Conservation (phyloP, 1,140 invertebrate species). For the Bombus polaris region DNA sequence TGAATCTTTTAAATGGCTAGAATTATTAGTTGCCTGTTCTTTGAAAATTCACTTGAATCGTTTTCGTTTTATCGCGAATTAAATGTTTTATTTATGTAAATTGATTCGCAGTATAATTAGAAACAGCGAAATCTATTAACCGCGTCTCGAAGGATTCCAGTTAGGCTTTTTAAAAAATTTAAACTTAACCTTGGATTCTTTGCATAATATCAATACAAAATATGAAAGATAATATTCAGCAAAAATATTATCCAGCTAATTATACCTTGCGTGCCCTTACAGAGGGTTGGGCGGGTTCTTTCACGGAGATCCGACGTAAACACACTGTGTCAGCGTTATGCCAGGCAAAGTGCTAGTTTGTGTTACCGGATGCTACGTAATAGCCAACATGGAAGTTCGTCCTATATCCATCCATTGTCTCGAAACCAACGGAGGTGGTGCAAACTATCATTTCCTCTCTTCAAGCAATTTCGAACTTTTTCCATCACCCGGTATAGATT, state of each 20-base stretch:
- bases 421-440: slow-evolving; percentile 39
- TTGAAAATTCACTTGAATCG: not conserved
- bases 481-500: not conserved
- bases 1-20: not conserved
- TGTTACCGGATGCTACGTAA: slow-evolving; percentile 77
- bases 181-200: not conserved
- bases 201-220: too few species aligned
- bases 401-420: slow-evolving; percentile 68
- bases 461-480: slow-evolving; percentile 9
- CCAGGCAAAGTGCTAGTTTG: slow-evolving; percentile 76
- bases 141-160: too few species aligned
- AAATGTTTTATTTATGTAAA: too few species aligned
- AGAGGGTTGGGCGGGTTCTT: slow-evolving; percentile 35
- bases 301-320: slow-evolving; percentile 62
- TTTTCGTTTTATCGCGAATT: too few species aligned
- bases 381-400: slow-evolving; percentile 68
- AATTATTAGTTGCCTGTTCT: not conserved
- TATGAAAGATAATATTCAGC: not conserved
- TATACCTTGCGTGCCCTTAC: slow-evolving; percentile 27
- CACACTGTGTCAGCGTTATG: slow-evolving; percentile 69
- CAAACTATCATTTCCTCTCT: slow-evolving; percentile 53
- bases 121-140: too few species aligned
- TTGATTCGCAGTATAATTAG: too few species aligned
- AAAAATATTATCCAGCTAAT: slow-evolving; percentile 30
- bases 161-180: not conserved